These are phyloP conservation scores for Lasioglossum marginatum DNA, from an alignment of 2,888 invertebrate genomes.

Conservation along the genomic window DNA sequence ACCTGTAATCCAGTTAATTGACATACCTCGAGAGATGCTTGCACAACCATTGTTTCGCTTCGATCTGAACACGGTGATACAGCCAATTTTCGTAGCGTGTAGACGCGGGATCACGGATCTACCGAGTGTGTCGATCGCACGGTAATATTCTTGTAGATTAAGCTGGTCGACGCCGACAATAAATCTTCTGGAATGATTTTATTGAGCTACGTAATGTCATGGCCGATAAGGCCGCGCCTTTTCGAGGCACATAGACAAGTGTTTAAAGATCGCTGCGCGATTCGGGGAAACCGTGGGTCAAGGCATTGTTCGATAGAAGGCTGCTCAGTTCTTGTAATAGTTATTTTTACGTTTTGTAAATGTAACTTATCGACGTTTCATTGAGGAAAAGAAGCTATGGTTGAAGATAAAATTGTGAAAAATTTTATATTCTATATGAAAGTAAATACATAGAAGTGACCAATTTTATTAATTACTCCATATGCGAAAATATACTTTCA, in stretches of 20 bases:
- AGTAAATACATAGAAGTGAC: too few relatives aligned
- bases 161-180: constrained; percentile 48
- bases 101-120: constrained; percentile 34
- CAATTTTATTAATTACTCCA: too few relatives aligned
- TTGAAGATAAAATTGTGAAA: neutral
- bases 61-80: constrained; percentile 63
- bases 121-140: constrained; percentile 14
- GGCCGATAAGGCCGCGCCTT: constrained; percentile 60
- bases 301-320: neutral
- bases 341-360: neutral
- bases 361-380: neutral
- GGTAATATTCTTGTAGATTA: constrained; percentile 20
- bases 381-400: neutral
- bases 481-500: too few relatives aligned
- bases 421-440: neutral
- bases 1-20: constrained; percentile 77
- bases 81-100: constrained; percentile 44
- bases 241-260: constrained; percentile 5
- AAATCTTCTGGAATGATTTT: constrained; percentile 37
- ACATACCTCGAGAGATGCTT: constrained; percentile 69
- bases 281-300: constrained; percentile 26
- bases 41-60: constrained; percentile 63
- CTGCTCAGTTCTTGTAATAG: neutral
- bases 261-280: constrained; percentile 37
- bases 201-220: constrained; percentile 59